Evolutionary conservation across 2,888 invertebrate genomes (phyloP).

Genomic region (Ommatoiulus sabulosus): DNA sequence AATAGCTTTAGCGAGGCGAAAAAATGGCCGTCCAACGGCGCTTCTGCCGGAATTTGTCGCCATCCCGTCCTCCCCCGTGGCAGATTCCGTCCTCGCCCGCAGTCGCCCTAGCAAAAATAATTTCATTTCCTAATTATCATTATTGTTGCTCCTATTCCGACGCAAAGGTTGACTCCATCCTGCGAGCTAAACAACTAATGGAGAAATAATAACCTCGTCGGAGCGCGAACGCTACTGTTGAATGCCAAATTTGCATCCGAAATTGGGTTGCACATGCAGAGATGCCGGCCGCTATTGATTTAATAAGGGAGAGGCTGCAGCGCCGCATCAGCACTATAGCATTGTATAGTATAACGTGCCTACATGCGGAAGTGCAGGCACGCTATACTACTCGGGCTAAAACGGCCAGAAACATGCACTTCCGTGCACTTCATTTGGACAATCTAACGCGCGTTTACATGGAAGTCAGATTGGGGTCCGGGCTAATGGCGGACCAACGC

Average conservation of each 20-base stretch:
- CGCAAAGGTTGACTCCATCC: slow-evolving; percentile 43
- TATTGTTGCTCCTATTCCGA: slow-evolving; percentile 14
- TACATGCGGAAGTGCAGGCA: background rate
- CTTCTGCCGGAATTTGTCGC: background rate
- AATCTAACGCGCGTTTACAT: background rate
- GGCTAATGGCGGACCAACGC: background rate
- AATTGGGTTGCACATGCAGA: slow-evolving; percentile 19
- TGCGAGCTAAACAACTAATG: slow-evolving; percentile 1
- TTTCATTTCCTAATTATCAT: slow-evolving; percentile 39
- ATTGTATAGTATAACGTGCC: background rate
- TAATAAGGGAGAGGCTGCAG: background rate
- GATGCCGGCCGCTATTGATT: background rate
- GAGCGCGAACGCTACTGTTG: slow-evolving; percentile 12
- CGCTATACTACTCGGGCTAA: background rate
- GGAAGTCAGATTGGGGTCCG: background rate
- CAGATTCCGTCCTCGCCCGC: background rate
- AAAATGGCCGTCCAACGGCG: background rate
- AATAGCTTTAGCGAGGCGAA: background rate
- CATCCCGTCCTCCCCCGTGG: background rate
- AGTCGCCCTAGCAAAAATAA: slow-evolving; percentile 16
- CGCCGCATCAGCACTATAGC: background rate
- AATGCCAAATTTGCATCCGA: slow-evolving; percentile 36
- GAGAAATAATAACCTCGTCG: slow-evolving; percentile 1
- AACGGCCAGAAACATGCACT: background rate
- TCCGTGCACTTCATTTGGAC: slow-evolving; percentile 5